A percentile compares a stretch with the other conserved stretches of the same genome.
Conservation (phyloP, 2,888 invertebrate species). For the Caenorhabditis doughertyi region DNA sequence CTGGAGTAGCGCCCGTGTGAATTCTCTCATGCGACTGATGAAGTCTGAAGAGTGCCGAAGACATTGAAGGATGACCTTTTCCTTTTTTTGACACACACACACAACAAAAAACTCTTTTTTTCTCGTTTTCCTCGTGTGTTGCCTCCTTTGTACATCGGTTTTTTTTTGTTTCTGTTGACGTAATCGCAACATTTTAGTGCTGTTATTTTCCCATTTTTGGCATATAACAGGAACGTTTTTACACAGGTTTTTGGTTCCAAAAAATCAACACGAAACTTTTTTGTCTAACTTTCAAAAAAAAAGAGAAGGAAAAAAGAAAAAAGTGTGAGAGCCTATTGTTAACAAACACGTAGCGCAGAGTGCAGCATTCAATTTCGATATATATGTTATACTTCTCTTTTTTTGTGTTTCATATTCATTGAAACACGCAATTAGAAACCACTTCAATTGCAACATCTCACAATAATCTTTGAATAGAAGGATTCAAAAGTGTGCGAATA, state of each 20-base stretch:
- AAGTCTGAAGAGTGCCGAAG: conserved; percentile 40
- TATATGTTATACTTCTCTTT: not conserved
- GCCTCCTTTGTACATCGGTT: not conserved
- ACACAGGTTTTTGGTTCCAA: too few species aligned
- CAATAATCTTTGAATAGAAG: conserved; percentile 5
- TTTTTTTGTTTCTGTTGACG: conserved; percentile 1
- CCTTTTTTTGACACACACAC: conserved; percentile 35
- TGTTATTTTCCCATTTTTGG: not conserved
- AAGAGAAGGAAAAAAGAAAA: not conserved
- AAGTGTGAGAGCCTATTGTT: conserved; percentile 11
- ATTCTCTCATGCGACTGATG: conserved; percentile 6
- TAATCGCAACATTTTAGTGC: not conserved
- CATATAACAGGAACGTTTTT: not conserved
- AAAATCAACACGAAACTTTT: not conserved
- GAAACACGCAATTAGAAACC: conserved; percentile 5
- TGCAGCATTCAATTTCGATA: not conserved
- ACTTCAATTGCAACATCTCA: conserved; percentile 7
- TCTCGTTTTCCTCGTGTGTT: not conserved
- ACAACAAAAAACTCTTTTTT: conserved; percentile 17
- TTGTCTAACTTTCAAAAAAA: not conserved
- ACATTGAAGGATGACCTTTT: conserved; percentile 39
- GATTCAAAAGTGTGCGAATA: not conserved
- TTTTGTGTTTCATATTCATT: not conserved
- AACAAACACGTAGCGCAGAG: not conserved
- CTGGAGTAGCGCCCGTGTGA: conserved; percentile 7